Percentiles rank a stretch among this genome's conserved stretches.
phyloP scores from a whole-genome alignment of 2,888 invertebrate species.

The Mythimna loreyi region DNA sequence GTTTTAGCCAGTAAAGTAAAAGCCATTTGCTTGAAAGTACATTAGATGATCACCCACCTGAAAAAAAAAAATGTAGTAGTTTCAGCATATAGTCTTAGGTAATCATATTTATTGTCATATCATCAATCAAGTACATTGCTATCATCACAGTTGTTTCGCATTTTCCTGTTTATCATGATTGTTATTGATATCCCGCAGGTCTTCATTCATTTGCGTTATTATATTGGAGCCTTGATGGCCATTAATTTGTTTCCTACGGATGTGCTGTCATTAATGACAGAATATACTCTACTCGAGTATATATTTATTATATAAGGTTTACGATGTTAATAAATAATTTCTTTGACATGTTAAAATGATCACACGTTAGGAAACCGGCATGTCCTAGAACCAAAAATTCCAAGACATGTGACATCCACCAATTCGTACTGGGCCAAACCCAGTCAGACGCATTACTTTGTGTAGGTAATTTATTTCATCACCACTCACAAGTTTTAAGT shows the following conservation, averaged over 20 bases:
- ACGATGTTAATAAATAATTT: too few relatives aligned
- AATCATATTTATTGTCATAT: background rate
- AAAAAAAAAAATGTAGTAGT: too few relatives aligned
- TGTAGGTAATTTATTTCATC: too few relatives aligned
- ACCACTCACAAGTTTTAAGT: too few relatives aligned
- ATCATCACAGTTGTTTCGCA: slow-evolving; percentile 5
- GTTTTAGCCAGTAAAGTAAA: too few relatives aligned
- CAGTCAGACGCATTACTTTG: too few relatives aligned
- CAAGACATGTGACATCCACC: too few relatives aligned
- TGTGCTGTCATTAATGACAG: slow-evolving; percentile 25
- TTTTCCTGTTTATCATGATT: slow-evolving; percentile 27
- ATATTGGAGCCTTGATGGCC: slow-evolving; percentile 13
- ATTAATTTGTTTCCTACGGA: slow-evolving; percentile 36
- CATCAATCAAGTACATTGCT: background rate
- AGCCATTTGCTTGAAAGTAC: too few relatives aligned
- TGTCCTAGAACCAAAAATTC: too few relatives aligned
- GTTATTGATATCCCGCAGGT: slow-evolving; percentile 34
- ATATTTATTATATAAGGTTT: background rate
- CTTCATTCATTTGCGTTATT: slow-evolving; percentile 19
- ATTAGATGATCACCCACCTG: too few relatives aligned
- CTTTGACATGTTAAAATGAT: background rate
- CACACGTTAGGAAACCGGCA: too few relatives aligned
- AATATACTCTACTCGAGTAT: background rate
- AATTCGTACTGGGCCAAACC: too few relatives aligned
- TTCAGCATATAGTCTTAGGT: background rate